These are phyloP conservation scores for Drymodes brunneopygia DNA, from an alignment of 2,113 vertebrate species.

Conservation along the genomic window DNA sequence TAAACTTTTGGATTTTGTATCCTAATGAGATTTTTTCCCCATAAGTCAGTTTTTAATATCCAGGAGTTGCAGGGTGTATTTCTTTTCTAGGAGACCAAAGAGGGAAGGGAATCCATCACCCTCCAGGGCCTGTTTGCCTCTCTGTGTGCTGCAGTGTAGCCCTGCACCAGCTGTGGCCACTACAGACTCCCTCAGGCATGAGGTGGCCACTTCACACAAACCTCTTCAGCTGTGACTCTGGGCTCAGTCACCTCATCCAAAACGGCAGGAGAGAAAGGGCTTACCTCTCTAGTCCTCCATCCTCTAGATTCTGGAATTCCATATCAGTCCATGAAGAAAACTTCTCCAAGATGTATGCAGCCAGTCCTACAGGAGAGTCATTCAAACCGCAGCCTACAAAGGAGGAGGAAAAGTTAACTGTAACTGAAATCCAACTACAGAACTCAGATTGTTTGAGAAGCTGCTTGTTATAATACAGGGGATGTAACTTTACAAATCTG, in stretches of 20 bases:
- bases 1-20: neutral
- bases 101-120: neutral
- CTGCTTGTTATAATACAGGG: neutral
- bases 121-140: neutral
- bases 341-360: constrained; percentile 78
- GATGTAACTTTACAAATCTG: neutral
- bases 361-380: constrained; percentile 77
- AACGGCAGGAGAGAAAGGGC: neutral
- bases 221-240: neutral
- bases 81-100: neutral
- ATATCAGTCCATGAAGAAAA: constrained; percentile 75
- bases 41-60: neutral
- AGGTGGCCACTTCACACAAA: neutral
- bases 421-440: neutral
- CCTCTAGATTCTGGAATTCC: constrained; percentile 61
- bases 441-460: neutral
- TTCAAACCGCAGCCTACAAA: constrained; percentile 72
- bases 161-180: neutral
- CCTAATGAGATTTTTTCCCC: neutral
- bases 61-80: neutral
- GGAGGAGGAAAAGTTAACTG: neutral
- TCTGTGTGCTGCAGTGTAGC: neutral
- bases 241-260: neutral
- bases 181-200: neutral
- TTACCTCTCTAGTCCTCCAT: constrained; percentile 76